A percentile compares a stretch with the other conserved stretches of the same genome.
phyloP scores from a whole-genome alignment of 2,113 vertebrate genomes.

The Stegostoma tigrinum region DNA sequence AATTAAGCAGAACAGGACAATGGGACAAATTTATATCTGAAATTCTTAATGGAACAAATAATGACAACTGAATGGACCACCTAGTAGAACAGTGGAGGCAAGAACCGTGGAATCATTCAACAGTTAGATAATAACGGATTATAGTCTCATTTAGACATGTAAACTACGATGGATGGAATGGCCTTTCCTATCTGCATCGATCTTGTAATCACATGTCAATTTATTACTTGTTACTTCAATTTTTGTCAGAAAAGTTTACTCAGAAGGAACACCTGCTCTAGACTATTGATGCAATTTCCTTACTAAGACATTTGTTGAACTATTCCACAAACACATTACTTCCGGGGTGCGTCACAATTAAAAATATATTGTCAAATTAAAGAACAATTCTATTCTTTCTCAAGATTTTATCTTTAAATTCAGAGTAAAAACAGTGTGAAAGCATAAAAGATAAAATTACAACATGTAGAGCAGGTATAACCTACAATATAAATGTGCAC shows the following conservation, averaged over 20 bases:
- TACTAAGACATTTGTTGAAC: neutral
- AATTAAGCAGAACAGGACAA: neutral
- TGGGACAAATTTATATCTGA: neutral
- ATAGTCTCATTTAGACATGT: neutral
- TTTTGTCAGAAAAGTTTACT: neutral
- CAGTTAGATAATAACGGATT: neutral
- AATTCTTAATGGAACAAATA: neutral
- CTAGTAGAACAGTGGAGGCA: neutral
- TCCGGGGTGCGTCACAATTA: neutral
- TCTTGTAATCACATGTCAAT: slow-evolving; percentile 1
- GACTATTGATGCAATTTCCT: neutral
- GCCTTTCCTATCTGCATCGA: neutral
- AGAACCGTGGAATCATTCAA: neutral
- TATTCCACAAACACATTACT: neutral
- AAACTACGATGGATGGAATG: neutral
- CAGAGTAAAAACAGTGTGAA: neutral
- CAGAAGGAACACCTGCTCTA: neutral
- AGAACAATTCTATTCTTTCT: neutral
- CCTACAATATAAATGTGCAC: neutral
- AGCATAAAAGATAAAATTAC: neutral
- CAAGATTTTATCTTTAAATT: neutral
- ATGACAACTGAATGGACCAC: neutral
- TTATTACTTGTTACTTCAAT: neutral
- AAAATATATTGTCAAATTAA: neutral
- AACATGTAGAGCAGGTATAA: neutral